These are phyloP conservation scores for Slavum lentiscoides DNA, from an alignment of 2,888 invertebrate genomes.

Conservation along the genomic window DNA sequence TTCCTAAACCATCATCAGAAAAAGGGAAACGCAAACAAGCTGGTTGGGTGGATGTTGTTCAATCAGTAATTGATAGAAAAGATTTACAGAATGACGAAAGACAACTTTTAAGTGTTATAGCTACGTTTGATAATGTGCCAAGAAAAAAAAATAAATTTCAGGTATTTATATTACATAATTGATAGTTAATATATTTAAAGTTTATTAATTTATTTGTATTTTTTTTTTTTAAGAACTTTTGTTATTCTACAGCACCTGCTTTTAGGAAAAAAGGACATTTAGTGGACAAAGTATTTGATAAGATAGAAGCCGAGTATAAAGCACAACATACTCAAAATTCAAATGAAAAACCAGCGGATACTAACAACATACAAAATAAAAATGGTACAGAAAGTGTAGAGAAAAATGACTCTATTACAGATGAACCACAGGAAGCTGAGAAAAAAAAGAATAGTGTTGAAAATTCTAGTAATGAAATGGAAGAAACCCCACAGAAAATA, in stretches of 20 bases:
- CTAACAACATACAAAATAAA: conserved; percentile 3
- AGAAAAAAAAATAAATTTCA: conserved; percentile 54
- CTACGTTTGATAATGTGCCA: conserved; percentile 53
- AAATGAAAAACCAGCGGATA: conserved; percentile 14
- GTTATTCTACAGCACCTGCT: conserved; percentile 33
- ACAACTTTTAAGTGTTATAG: conserved; percentile 43
- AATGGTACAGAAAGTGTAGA: neutral
- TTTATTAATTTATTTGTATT: neutral
- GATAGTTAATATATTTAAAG: neutral
- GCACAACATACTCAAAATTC: conserved; percentile 3
- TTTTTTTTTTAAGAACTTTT: conserved; percentile 52
- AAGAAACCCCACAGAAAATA: neutral
- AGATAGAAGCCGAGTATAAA: conserved; percentile 52
- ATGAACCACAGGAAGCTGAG: neutral
- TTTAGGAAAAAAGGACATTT: conserved; percentile 13
- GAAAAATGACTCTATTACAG: neutral
- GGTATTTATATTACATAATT: conserved; percentile 23
- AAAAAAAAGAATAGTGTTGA: neutral
- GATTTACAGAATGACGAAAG: conserved; percentile 30
- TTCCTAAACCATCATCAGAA: conserved; percentile 52
- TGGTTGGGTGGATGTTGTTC: conserved; percentile 54
- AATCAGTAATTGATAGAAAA: conserved; percentile 27
- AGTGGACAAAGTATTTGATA: conserved; percentile 48
- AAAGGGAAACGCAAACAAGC: conserved; percentile 54
- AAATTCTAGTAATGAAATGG: neutral